Conservation (phyloP, 2,113 vertebrate species). For the Spea bombifrons region DNA sequence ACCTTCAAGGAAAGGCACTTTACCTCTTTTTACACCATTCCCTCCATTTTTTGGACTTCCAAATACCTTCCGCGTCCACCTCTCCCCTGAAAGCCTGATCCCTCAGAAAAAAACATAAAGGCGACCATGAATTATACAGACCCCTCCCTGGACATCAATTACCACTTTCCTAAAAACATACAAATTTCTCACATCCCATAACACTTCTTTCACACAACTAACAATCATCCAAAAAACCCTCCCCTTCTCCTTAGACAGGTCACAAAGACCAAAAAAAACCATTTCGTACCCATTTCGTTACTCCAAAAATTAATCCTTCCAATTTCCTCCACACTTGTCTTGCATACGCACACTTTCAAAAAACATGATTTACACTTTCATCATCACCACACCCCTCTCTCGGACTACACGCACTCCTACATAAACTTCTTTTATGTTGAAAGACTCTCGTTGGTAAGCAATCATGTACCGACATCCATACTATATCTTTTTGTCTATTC, state of each 20-base stretch:
- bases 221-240: background rate
- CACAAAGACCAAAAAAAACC: constrained; percentile 2
- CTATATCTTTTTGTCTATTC: too few relatives aligned
- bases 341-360: background rate
- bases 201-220: background rate
- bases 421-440: background rate
- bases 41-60: background rate
- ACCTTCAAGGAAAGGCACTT: too few relatives aligned
- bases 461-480: too few relatives aligned
- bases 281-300: background rate
- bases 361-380: background rate
- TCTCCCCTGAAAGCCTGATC: background rate
- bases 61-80: background rate
- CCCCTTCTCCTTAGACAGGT: background rate
- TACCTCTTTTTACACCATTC: too few relatives aligned
- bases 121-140: background rate
- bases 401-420: background rate
- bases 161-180: background rate
- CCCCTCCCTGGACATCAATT: background rate
- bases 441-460: background rate
- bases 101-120: background rate
- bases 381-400: background rate
- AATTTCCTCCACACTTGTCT: background rate
- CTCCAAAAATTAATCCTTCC: background rate
- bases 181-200: constrained; percentile 11